Percentiles rank a stretch among this genome's conserved stretches.
phyloP scores from a whole-genome alignment of 30 jellyfish, hydroid and myxozoan species.

The Nemopilema nomurai region DNA sequence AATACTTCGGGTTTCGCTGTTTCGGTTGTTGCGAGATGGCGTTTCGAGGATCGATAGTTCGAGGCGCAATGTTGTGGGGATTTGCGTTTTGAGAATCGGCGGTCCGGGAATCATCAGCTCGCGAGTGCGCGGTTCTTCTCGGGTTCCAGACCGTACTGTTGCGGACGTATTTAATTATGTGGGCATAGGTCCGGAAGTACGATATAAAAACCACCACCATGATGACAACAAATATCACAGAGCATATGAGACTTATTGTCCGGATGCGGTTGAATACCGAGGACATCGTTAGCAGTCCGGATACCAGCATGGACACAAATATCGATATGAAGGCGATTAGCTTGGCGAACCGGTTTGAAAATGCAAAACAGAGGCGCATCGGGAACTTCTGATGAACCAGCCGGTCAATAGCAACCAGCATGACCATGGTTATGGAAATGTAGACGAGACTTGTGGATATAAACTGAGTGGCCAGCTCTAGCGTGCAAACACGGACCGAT shows the following conservation, averaged over 20 bases:
- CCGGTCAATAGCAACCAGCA: slow-evolving; percentile 56
- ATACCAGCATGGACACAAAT: neutral
- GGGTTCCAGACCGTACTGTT: slow-evolving; percentile 47
- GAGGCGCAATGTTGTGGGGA: too few relatives aligned
- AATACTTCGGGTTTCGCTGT: slow-evolving; percentile 27
- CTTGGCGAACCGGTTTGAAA: slow-evolving; percentile 26
- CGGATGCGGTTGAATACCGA: slow-evolving; percentile 38
- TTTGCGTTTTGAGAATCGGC: too few relatives aligned
- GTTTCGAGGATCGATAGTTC: neutral
- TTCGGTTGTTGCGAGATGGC: neutral
- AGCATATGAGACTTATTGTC: slow-evolving; percentile 7
- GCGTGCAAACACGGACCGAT: slow-evolving; percentile 6
- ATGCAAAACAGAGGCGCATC: neutral
- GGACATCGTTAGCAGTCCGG: slow-evolving; percentile 40
- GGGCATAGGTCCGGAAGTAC: slow-evolving; percentile 33
- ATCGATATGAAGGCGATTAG: neutral
- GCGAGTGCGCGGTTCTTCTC: neutral
- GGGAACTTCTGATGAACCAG: slow-evolving; percentile 47
- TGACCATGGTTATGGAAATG: slow-evolving; percentile 35
- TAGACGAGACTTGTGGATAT: slow-evolving; percentile 36
- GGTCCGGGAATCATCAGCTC: too few relatives aligned
- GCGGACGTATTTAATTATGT: slow-evolving; percentile 26
- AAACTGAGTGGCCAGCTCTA: slow-evolving; percentile 49
- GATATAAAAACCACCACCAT: slow-evolving; percentile 28
- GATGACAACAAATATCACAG: slow-evolving; percentile 7